A percentile compares a stretch with the other conserved stretches of the same genome.
Conservation (phyloP, 2,797 vertebrate genomes). For the Acrossocheilus wenchowensis region DNA sequence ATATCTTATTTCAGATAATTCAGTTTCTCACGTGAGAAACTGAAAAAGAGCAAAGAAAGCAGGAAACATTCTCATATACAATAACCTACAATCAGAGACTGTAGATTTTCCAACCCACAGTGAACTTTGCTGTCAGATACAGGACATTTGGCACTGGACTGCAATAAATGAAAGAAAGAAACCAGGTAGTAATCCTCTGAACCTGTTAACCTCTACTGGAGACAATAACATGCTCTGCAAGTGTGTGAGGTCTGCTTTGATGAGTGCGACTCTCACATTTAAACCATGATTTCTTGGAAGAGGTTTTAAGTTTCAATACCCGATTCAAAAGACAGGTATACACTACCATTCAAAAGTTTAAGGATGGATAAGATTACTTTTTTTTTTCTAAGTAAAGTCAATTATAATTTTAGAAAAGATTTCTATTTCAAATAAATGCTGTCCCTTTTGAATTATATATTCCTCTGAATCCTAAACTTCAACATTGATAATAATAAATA, state of each 20-base stretch:
- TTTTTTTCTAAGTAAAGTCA: background rate
- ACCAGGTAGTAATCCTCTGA: background rate
- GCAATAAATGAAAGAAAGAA: background rate
- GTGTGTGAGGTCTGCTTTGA: background rate
- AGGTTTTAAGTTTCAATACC: background rate
- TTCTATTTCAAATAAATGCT: background rate
- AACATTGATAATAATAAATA: background rate
- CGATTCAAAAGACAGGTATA: background rate
- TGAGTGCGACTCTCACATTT: background rate
- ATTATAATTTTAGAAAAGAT: background rate
- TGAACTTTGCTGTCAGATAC: background rate
- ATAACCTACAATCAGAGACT: background rate
- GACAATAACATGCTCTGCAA: background rate
- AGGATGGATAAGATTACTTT: too few relatives aligned
- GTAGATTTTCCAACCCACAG: background rate
- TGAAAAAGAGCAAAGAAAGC: background rate
- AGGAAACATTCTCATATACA: background rate
- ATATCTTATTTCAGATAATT: conserved; percentile 14
- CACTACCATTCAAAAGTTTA: background rate
- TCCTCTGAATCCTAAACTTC: background rate
- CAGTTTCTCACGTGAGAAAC: background rate
- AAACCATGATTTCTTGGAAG: background rate
- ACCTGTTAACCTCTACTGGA: background rate
- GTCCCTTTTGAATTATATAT: background rate
- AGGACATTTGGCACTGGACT: background rate